A percentile compares a stretch with the other conserved stretches of the same genome.
Evolutionary conservation across 2,888 invertebrate genomes (phyloP).

Genomic region (Acrobasis consociella): DNA sequence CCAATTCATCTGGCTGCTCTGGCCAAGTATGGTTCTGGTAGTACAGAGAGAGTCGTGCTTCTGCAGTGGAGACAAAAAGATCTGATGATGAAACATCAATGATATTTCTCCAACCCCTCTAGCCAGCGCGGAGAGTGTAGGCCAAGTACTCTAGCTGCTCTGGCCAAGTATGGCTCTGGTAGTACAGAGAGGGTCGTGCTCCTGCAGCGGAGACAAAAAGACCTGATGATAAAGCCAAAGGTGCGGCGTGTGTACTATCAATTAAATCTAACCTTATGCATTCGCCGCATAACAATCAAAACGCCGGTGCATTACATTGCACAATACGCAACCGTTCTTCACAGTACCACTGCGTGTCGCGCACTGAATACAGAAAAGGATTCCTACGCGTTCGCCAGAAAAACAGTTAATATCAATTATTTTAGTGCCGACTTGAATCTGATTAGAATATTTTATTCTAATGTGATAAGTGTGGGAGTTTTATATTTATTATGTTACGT

Average conservation of each 20-base stretch:
- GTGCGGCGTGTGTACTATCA: background rate
- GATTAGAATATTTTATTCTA: slow-evolving; percentile 17
- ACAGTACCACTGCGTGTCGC: slow-evolving; percentile 5
- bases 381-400: slow-evolving; percentile 8
- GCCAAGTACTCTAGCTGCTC: too few species aligned
- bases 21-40: too few species aligned
- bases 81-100: too few species aligned
- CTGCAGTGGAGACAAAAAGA: too few species aligned
- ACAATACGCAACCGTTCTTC: slow-evolving; percentile 1
- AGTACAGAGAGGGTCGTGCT: too few species aligned
- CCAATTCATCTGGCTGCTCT: too few species aligned
- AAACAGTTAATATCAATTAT: slow-evolving; percentile 19
- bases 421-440: slow-evolving; percentile 8
- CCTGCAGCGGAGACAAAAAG: too few species aligned
- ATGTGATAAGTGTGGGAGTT: slow-evolving; percentile 6
- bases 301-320: slow-evolving; percentile 4
- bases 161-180: too few species aligned
- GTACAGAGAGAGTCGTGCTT: too few species aligned
- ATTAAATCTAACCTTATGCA: slow-evolving; percentile 9
- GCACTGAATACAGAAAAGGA: slow-evolving; percentile 6
- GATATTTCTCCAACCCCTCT: too few species aligned
- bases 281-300: slow-evolving; percentile 6
- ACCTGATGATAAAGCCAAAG: background rate
- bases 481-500: background rate
- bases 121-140: too few species aligned